Base-by-base conservation (phyloP, 2,113 vertebrate species). In the Cololabis saira region DNA sequence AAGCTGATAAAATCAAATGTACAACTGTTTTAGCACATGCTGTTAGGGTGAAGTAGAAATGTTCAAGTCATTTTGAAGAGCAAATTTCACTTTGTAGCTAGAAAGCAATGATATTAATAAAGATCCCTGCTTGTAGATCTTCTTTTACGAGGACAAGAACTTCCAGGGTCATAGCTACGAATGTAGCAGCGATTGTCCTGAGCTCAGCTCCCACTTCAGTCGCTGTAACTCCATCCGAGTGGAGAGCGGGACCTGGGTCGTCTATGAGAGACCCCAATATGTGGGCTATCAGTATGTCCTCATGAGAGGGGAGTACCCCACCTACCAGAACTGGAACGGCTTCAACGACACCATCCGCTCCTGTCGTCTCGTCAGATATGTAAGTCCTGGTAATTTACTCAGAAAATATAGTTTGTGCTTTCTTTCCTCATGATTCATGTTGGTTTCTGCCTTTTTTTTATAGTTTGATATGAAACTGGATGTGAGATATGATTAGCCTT, bases 71-170 rank as follows among this genome's bases (percentile, higher is more conserved):
- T 37, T 7, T 37, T 37, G 3, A 7, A 9, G 33, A 37, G 33
- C 33, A 9, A 11, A 37, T 7, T 37, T 37, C 24, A 27, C 24
- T 27, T 27, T 27, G n/a, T n/a, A 27, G 24, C 2, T 27, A 27
- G 24, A 27, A 27, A 27, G 2, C 24, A n/a, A n/a, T n/a, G n/a
- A n/a, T n/a, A n/a, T 37, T 37, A 37, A 70, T 15, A 13, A 8
- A 10, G 1, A 27, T 0, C 44, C 51, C n/a, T 59, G 5, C 10
- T 42, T 76, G 10, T 67, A 92, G 90, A 87, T 90, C 59, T 71
- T 84, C 51, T 91, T 92, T 76, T 92, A 81, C 0, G 87, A 91
- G 70, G 90, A 90, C 56, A 86, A 76, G 37, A 89, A 88, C 76
- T 91, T 91, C 67, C 81, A 90, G 44, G 89, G 90, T 13, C 79